Conservation (phyloP, 2,113 vertebrate species). For the Nettapus auritus region DNA sequence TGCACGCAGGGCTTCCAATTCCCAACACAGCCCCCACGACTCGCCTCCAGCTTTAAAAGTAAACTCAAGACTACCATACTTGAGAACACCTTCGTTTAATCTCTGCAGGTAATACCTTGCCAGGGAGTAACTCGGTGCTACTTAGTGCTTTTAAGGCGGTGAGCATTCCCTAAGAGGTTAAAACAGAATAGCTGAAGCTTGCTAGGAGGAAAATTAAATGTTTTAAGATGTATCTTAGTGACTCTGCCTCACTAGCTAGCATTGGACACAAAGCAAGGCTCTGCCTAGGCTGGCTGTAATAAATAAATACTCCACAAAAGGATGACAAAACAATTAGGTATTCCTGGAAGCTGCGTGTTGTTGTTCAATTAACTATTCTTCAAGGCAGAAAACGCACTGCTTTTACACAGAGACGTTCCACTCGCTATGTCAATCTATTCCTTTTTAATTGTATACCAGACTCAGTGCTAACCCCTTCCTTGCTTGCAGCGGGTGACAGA, state of each 20-base stretch:
- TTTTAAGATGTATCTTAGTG: background rate
- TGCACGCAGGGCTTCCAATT: background rate
- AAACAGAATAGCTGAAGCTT: background rate
- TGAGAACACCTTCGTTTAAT: background rate
- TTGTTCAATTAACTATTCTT: background rate
- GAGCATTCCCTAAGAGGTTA: background rate
- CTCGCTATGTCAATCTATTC: accelerated
- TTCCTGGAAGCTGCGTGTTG: background rate
- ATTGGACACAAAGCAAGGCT: background rate
- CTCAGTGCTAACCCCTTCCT: background rate
- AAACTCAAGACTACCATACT: background rate
- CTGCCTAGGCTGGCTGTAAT: background rate
- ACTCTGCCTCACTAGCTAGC: background rate
- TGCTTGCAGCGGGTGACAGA: background rate
- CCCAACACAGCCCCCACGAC: background rate
- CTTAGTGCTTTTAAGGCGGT: background rate
- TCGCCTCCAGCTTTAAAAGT: background rate
- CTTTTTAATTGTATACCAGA: background rate
- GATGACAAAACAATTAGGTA: background rate
- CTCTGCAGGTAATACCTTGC: background rate
- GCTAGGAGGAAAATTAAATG: background rate
- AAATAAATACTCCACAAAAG: background rate
- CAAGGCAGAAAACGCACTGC: background rate
- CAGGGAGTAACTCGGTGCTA: background rate
- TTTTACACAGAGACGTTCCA: background rate